These are phyloP conservation scores for Drosophila mojavensis DNA, from an alignment of 1,140 invertebrate species.

Conservation along the genomic window DNA sequence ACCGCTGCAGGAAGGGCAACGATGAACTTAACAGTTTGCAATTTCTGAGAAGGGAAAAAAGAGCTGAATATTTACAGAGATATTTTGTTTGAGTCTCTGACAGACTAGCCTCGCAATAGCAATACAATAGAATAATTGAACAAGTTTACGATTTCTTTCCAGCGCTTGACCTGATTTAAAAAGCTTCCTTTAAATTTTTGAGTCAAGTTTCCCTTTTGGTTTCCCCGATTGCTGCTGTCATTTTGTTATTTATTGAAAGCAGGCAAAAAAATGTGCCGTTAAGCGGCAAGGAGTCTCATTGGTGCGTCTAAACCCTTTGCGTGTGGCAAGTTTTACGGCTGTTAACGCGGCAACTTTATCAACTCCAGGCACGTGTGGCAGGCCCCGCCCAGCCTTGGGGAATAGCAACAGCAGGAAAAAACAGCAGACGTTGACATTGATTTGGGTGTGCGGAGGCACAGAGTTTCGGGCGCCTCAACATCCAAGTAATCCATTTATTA, in stretches of 20 bases:
- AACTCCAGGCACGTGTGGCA: slow-evolving; percentile 55
- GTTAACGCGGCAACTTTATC: slow-evolving; percentile 74
- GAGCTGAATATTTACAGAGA: background rate
- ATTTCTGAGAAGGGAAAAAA: background rate
- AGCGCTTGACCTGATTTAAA: background rate
- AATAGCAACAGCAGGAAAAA: slow-evolving; percentile 4
- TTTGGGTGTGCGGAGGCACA: slow-evolving; percentile 57
- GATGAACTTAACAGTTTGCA: slow-evolving; percentile 35
- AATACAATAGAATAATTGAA: too few species aligned
- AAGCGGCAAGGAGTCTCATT: slow-evolving; percentile 56
- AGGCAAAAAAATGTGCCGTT: slow-evolving; percentile 53
- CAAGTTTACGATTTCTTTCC: background rate
- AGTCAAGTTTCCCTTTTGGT: slow-evolving; percentile 7
- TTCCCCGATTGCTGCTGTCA: slow-evolving; percentile 47
- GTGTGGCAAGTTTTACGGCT: slow-evolving; percentile 70
- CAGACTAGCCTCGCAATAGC: too few species aligned
- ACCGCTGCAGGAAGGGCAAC: background rate
- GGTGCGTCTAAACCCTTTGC: slow-evolving; percentile 67
- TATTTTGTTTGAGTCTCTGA: background rate
- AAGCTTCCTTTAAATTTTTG: background rate
- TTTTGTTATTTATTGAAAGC: slow-evolving; percentile 72
- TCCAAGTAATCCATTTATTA: slow-evolving; percentile 80
- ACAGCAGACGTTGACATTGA: slow-evolving; percentile 68
- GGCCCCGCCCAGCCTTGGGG: background rate
- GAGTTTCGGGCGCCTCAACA: slow-evolving; percentile 26